Percentiles rank a stretch among this genome's conserved stretches.
These are phyloP conservation scores for Eulemur rubriventer DNA, from an alignment of 2,797 vertebrate genomes.

Conservation along the genomic window DNA sequence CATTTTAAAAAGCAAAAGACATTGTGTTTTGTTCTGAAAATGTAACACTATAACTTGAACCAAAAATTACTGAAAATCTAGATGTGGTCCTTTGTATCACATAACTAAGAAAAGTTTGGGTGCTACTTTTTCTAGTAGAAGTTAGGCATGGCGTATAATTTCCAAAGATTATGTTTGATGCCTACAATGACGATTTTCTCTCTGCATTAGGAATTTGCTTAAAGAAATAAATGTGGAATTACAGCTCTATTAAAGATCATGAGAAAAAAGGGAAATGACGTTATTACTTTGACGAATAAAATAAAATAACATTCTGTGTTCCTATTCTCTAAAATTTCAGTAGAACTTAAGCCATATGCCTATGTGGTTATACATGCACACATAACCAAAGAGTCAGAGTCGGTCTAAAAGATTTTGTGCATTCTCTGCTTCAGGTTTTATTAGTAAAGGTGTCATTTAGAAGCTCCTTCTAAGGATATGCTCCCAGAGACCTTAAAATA, in stretches of 20 bases:
- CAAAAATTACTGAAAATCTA: slow-evolving; percentile 39
- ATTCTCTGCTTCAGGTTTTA: slow-evolving; percentile 5
- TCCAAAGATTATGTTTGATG: not conserved
- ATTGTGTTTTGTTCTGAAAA: slow-evolving; percentile 52
- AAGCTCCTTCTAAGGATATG: not conserved
- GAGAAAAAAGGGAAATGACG: not conserved
- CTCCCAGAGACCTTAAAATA: slow-evolving; percentile 5
- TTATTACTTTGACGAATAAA: slow-evolving; percentile 4
- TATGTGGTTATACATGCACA: not conserved
- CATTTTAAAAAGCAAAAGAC: slow-evolving; percentile 31
- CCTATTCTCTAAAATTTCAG: not conserved
- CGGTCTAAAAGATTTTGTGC: not conserved
- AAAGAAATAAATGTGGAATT: slow-evolving; percentile 20
- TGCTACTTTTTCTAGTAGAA: not conserved
- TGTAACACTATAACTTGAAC: not conserved
- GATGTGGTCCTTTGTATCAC: not conserved
- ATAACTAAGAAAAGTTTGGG: not conserved
- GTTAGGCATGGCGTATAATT: not conserved
- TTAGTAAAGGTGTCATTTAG: not conserved
- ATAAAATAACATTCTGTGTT: not conserved
- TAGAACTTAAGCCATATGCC: not conserved
- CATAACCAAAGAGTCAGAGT: not conserved
- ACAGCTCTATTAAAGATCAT: not conserved
- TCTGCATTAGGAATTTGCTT: not conserved
- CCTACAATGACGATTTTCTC: not conserved